Evolutionary conservation across 2,888 invertebrate genomes (phyloP), one percentile per base, ranked within the genome.

Genomic region (Tipula lateralis): DNA sequence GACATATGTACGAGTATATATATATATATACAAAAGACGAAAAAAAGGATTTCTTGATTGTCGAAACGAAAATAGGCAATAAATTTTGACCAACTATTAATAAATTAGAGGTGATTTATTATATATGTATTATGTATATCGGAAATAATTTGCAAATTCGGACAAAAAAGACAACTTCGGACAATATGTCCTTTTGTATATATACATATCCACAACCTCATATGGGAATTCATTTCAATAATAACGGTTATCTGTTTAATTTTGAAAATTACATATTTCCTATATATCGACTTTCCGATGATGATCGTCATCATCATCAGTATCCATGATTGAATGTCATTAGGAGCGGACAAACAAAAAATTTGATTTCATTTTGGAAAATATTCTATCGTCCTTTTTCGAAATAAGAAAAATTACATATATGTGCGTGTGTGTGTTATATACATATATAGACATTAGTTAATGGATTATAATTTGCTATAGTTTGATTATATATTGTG

Each of bases 381-480:
- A 66, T 66, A 66, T 66, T 66, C 24, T 66, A 9, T 66, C 66
- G 66, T 66, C 66, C 66, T 66, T 66, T 66, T 66, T 66, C 66
- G 66, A 66, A 66, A 66, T 24, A 66, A 66, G 66, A 66, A 66
- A 66, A 66, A 66, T 66, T 66, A 66, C 66, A 66, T 66, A 7
- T 24, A 66, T n/a, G n/a, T n/a, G n/a, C n/a, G n/a, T n/a, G n/a
- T n/a, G n/a, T n/a, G n/a, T n/a, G n/a, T n/a, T n/a, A 66, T 2
- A 66, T 66, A 13, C 13, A 50, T 50, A 24, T 66, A 24, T 66
- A 66, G 66, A 66, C 24, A 24, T 66, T 9, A 66, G 66, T 66
- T 66, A 66, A 66, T 66, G 66, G 66, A 66, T 66, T 66, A 66
- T 66, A 66, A 66, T 66, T 66, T 66, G 66, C 66, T 24, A 66